Percentiles rank a stretch among this genome's conserved stretches.
Conservation (phyloP, 2,888 invertebrate genomes). For the Andrena fulva region DNA sequence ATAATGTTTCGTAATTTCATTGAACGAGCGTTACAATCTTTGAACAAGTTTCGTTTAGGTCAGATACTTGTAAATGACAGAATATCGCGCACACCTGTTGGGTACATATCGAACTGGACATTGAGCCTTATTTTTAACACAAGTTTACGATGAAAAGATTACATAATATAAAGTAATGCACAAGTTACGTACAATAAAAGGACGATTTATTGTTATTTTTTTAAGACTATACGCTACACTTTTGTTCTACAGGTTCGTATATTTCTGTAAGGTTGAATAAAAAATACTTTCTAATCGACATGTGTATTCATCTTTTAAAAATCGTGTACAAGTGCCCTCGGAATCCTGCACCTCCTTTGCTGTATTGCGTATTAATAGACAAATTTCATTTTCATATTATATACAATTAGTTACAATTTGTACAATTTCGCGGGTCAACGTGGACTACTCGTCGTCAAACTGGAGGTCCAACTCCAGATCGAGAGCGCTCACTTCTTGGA, state of each 20-base stretch:
- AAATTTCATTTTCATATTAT: constrained; percentile 58
- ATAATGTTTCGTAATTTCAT: constrained; percentile 32
- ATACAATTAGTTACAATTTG: constrained; percentile 73
- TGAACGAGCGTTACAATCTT: constrained; percentile 12
- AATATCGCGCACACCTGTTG: constrained; percentile 43
- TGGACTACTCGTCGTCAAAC: constrained; percentile 86
- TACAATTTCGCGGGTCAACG: constrained; percentile 50
- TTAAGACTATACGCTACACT: constrained; percentile 36
- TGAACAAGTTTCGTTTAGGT: background rate
- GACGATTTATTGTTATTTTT: constrained; percentile 50
- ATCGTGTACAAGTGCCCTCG: constrained; percentile 15
- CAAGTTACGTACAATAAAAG: constrained; percentile 37
- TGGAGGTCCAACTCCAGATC: constrained; percentile 92
- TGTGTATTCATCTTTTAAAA: constrained; percentile 31
- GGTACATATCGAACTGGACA: constrained; percentile 61
- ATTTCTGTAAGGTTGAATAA: constrained; percentile 64
- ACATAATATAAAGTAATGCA: constrained; percentile 19
- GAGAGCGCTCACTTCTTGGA: constrained; percentile 90
- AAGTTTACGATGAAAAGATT: constrained; percentile 18
- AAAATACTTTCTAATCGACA: constrained; percentile 54
- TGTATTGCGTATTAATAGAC: constrained; percentile 36
- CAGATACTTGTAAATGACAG: background rate
- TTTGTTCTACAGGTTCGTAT: constrained; percentile 53
- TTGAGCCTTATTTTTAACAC: constrained; percentile 38
- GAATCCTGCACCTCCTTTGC: background rate